Percentiles rank a stretch among this genome's conserved stretches.
Evolutionary conservation across 2,888 invertebrate species (phyloP).

Genomic region (Drosophila monieri): DNA sequence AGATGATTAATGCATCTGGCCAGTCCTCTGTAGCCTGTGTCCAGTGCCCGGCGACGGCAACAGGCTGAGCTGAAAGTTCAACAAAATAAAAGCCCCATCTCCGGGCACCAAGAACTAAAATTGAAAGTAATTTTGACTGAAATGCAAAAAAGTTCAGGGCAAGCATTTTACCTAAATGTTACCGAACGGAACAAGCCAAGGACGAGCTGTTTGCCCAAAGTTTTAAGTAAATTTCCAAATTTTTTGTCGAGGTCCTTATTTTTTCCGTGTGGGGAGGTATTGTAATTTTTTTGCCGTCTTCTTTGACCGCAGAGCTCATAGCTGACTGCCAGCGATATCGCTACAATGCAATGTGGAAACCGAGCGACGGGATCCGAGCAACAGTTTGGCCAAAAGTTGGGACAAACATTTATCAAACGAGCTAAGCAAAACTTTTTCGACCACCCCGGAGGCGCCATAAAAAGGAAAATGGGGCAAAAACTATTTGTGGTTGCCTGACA

Average conservation of each 20-base stretch:
- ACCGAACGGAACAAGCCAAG: slow-evolving; percentile 37
- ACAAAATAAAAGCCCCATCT: slow-evolving; percentile 22
- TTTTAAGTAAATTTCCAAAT: slow-evolving; percentile 66
- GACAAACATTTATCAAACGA: slow-evolving; percentile 72
- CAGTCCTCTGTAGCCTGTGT: background rate
- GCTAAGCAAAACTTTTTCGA: slow-evolving; percentile 54
- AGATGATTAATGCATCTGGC: slow-evolving; percentile 63
- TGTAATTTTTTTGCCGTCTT: slow-evolving; percentile 12
- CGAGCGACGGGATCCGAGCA: slow-evolving; percentile 48
- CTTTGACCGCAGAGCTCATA: slow-evolving; percentile 14
- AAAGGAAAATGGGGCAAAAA: slow-evolving; percentile 30
- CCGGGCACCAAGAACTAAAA: slow-evolving; percentile 11
- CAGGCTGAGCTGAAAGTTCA: slow-evolving; percentile 48
- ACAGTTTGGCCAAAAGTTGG: slow-evolving; percentile 71
- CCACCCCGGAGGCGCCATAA: slow-evolving; percentile 25
- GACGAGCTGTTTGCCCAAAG: slow-evolving; percentile 65
- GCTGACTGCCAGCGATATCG: slow-evolving; percentile 61
- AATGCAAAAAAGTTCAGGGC: slow-evolving; percentile 55
- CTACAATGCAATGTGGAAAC: slow-evolving; percentile 32
- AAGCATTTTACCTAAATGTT: slow-evolving; percentile 31
- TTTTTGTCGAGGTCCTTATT: slow-evolving; percentile 19
- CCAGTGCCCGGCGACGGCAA: slow-evolving; percentile 14
- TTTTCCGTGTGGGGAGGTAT: slow-evolving; percentile 1
- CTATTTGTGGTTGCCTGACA: slow-evolving; percentile 50
- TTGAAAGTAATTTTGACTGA: slow-evolving; percentile 41